phyloP scores from a whole-genome alignment of 2,797 vertebrate species.

The Fringilla coelebs region DNA sequence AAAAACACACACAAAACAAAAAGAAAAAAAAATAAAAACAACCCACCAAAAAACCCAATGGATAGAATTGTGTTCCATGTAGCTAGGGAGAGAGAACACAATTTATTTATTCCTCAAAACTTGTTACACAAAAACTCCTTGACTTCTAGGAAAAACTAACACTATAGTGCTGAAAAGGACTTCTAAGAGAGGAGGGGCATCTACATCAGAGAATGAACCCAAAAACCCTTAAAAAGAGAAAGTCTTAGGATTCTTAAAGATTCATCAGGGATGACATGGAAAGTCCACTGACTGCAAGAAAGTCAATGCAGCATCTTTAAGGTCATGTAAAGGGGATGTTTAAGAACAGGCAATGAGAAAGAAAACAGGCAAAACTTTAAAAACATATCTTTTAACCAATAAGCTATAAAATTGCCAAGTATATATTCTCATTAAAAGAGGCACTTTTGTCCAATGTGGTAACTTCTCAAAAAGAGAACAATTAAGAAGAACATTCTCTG shows the following conservation, averaged over 20 bases:
- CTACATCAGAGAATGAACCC: background rate
- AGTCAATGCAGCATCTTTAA: background rate
- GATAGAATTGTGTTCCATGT: background rate
- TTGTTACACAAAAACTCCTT: background rate
- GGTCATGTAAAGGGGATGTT: background rate
- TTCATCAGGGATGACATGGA: background rate
- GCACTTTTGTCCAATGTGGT: background rate
- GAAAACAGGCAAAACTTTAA: background rate
- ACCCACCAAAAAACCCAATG: background rate
- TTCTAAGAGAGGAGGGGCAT: background rate
- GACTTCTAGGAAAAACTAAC: background rate
- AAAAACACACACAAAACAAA: background rate
- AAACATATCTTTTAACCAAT: background rate
- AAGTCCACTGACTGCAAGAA: background rate
- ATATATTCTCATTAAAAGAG: background rate
- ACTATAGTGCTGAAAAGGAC: background rate
- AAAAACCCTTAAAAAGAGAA: background rate
- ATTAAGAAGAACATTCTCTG: background rate
- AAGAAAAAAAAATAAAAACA: background rate
- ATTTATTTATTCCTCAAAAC: background rate
- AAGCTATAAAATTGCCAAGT: background rate
- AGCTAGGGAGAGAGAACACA: background rate
- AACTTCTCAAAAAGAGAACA: background rate
- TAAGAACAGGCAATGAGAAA: background rate
- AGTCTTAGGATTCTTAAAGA: background rate